phyloP scores from a whole-genome alignment of 2,888 invertebrate species.

The Dexiosoma caninum region DNA sequence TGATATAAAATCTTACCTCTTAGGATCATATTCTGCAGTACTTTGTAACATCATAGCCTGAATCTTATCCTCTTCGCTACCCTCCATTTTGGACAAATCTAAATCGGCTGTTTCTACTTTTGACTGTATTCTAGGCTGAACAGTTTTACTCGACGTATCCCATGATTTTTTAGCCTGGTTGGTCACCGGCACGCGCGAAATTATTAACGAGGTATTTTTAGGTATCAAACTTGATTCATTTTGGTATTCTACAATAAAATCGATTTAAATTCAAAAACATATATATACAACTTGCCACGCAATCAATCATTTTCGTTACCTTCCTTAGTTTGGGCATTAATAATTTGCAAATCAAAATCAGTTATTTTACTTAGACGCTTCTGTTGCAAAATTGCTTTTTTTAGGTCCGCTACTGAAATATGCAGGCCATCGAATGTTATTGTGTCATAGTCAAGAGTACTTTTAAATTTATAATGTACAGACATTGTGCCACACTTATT shows the following conservation, averaged over 20 bases:
- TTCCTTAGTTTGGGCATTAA: slow-evolving; percentile 98
- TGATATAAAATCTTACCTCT: slow-evolving; percentile 85
- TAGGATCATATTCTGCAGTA: slow-evolving; percentile 97
- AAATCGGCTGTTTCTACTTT: slow-evolving; percentile 82
- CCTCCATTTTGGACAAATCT: slow-evolving; percentile 92
- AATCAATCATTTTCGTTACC: slow-evolving; percentile 79
- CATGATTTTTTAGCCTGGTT: slow-evolving; percentile 87
- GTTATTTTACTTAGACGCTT: slow-evolving; percentile 95
- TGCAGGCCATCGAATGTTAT: slow-evolving; percentile 98
- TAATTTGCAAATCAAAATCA: slow-evolving; percentile 97
- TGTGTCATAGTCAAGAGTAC: slow-evolving; percentile 96
- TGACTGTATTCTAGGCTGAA: slow-evolving; percentile 78
- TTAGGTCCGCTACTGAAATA: slow-evolving; percentile 96
- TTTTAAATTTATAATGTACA: slow-evolving; percentile 99
- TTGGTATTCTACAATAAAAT: slow-evolving; percentile 85
- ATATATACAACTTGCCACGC: slow-evolving; percentile 16
- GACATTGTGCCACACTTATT: slow-evolving; percentile 82
- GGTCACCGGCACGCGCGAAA: slow-evolving; percentile 93
- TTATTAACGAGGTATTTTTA: slow-evolving; percentile 97
- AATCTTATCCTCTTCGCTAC: slow-evolving; percentile 98
- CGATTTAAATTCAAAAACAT: neutral
- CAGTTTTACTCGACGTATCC: slow-evolving; percentile 79
- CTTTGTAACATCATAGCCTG: slow-evolving; percentile 98
- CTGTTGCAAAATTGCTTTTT: slow-evolving; percentile 95
- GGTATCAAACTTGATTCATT: slow-evolving; percentile 95